A percentile compares a stretch with the other conserved stretches of the same genome.
Conservation (phyloP, 2,888 invertebrate species). For the Xanthorhoe spadicearia region DNA sequence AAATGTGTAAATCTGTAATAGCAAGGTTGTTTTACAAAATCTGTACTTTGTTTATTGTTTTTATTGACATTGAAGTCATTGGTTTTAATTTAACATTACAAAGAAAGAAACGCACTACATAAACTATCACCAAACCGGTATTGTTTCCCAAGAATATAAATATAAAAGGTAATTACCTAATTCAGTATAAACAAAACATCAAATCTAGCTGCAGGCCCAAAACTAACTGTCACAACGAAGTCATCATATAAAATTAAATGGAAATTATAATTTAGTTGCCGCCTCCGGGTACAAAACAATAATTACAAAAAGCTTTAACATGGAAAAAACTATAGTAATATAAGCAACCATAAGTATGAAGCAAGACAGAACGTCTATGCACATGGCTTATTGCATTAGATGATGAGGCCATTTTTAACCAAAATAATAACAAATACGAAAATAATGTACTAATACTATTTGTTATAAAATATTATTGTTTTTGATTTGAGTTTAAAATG, state of each 20-base stretch:
- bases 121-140: too few relatives aligned
- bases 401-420: too few relatives aligned
- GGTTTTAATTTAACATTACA: too few relatives aligned
- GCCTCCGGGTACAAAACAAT: slow-evolving; percentile 43
- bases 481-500: too few relatives aligned
- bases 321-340: slow-evolving; percentile 35
- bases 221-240: slow-evolving; percentile 39
- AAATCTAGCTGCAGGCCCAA: slow-evolving; percentile 28
- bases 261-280: slow-evolving; percentile 34
- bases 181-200: slow-evolving; percentile 4
- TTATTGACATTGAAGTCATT: not conserved
- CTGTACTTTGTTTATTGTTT: not conserved
- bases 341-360: slow-evolving; percentile 18
- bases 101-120: too few relatives aligned
- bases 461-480: too few relatives aligned
- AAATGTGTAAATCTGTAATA: slow-evolving; percentile 11
- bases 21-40: slow-evolving; percentile 19
- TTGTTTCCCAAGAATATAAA: too few relatives aligned
- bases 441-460: too few relatives aligned
- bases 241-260: slow-evolving; percentile 42
- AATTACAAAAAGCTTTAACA: slow-evolving; percentile 40
- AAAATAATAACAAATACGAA: too few relatives aligned
- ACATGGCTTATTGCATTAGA: too few relatives aligned
- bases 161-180: not conserved
- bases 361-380: slow-evolving; percentile 16